Evolutionary conservation across 2,113 vertebrate genomes (phyloP).

Genomic region (Seriola dumerili): DNA sequence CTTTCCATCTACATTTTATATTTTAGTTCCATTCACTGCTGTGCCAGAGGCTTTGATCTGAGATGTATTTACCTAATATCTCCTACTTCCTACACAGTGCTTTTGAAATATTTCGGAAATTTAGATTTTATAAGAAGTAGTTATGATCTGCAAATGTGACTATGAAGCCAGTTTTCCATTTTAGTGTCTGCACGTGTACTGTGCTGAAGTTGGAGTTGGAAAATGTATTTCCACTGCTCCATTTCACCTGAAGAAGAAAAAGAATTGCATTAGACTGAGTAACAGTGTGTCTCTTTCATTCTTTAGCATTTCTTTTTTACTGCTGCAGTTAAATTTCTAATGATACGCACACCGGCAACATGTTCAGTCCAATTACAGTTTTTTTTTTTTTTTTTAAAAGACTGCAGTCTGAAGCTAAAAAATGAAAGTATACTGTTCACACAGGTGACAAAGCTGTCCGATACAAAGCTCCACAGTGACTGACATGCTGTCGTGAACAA

Average conservation of each 20-base stretch:
- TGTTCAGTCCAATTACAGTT: slow-evolving; percentile 28
- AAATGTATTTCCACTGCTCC: background rate
- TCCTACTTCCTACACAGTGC: slow-evolving; percentile 18
- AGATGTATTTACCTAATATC: slow-evolving; percentile 45
- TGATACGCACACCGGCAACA: slow-evolving; percentile 2
- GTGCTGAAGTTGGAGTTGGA: background rate
- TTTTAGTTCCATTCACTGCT: slow-evolving; percentile 26
- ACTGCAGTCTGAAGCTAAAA: slow-evolving; percentile 32
- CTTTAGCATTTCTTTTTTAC: background rate
- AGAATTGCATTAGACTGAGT: background rate
- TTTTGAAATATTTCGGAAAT: slow-evolving; percentile 29
- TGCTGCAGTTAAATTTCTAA: background rate
- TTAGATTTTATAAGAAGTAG: slow-evolving; percentile 18
- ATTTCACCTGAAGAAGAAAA: background rate
- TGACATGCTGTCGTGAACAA: slow-evolving; percentile 28
- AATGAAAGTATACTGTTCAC: slow-evolving; percentile 27
- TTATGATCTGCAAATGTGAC: background rate
- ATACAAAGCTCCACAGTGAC: slow-evolving; percentile 35
- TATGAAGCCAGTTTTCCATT: background rate
- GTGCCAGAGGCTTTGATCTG: slow-evolving; percentile 44
- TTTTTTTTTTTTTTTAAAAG: background rate
- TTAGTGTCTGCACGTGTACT: background rate
- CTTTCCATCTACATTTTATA: slow-evolving; percentile 33
- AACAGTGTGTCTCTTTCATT: background rate
- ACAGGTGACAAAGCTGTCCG: slow-evolving; percentile 4